Evolutionary conservation across 2,888 invertebrate species (phyloP).

Genomic region (Disparrhopalites patrizii): DNA sequence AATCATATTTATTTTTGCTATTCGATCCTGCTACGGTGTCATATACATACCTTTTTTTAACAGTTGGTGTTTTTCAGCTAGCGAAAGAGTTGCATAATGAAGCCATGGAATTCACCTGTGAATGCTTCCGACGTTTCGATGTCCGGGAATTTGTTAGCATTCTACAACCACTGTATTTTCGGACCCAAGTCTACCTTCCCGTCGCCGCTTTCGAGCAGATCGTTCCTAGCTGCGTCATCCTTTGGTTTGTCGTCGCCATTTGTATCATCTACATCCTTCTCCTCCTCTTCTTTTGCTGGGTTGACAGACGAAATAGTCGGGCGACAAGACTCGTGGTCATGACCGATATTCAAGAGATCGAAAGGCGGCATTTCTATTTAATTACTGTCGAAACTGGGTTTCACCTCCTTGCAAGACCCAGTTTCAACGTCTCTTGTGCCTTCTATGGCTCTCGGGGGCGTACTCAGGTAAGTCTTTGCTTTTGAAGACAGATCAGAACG

Average conservation of each 20-base stretch:
- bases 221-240: not conserved
- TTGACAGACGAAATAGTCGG: not conserved
- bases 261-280: constrained; percentile 4
- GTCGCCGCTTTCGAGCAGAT: not conserved
- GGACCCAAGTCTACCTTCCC: not conserved
- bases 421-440: not conserved
- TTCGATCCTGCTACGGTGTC: too few species aligned
- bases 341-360: not conserved
- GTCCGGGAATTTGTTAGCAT: too few species aligned
- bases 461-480: constrained; percentile 4
- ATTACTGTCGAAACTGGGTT: constrained; percentile 3
- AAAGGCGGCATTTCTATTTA: constrained; percentile 8
- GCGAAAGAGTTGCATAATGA: not conserved
- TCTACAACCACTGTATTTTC: constrained; percentile 1
- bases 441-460: constrained; percentile 7
- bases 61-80: too few species aligned
- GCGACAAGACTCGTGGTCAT: constrained; percentile 5
- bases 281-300: not conserved
- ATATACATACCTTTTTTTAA: too few species aligned
- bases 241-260: constrained; percentile 3
- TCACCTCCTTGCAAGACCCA: not conserved
- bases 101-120: not conserved
- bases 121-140: too few species aligned
- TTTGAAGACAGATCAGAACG: too few species aligned
- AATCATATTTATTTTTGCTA: too few species aligned